A percentile compares a stretch with the other conserved stretches of the same genome.
Conservation (phyloP, 2,113 vertebrate species). For the Erythrocebus patas region DNA sequence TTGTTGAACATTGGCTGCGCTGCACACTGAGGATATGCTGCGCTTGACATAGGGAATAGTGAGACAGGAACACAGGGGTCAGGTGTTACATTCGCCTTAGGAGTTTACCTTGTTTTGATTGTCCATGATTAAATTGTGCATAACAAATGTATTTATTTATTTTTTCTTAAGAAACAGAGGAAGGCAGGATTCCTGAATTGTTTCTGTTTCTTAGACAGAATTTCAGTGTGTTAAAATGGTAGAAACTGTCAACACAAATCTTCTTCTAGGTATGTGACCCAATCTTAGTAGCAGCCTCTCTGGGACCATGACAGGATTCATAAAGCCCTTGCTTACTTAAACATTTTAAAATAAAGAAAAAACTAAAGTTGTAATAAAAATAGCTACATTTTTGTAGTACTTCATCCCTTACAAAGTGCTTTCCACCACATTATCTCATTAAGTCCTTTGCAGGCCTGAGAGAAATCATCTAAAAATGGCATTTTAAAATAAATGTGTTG, state of each 20-base stretch:
- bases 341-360: background rate
- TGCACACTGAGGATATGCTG: background rate
- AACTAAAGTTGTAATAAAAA: slow-evolving; percentile 51
- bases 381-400: slow-evolving; percentile 37
- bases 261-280: background rate
- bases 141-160: background rate
- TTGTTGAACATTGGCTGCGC: background rate
- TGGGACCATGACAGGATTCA: background rate
- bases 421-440: slow-evolving; percentile 57
- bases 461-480: slow-evolving; percentile 60
- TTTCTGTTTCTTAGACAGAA: slow-evolving; percentile 3
- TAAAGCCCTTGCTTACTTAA: slow-evolving; percentile 40
- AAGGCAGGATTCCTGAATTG: background rate
- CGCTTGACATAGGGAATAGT: background rate
- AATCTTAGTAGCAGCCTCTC: background rate
- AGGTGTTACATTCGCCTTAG: background rate
- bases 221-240: background rate
- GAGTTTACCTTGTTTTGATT: background rate
- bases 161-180: background rate
- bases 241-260: background rate
- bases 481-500: slow-evolving; percentile 45
- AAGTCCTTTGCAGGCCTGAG: slow-evolving; percentile 40
- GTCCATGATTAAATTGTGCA: background rate
- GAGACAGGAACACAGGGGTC: background rate
- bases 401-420: slow-evolving; percentile 52